These are phyloP conservation scores for Drosophila dives DNA, from an alignment of 2,888 invertebrate genomes.

Conservation along the genomic window DNA sequence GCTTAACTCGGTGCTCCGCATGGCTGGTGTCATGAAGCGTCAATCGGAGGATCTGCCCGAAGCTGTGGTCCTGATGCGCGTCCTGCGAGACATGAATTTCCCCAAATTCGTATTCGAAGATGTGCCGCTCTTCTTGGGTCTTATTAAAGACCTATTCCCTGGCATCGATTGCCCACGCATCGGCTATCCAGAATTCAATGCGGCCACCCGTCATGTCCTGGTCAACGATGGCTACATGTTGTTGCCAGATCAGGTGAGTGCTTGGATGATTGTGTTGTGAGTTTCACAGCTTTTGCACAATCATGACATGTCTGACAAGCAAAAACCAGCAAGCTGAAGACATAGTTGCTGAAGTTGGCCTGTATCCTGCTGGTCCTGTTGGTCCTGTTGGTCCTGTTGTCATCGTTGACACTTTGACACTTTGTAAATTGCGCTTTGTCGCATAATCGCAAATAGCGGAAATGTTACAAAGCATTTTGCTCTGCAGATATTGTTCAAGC, in stretches of 20 bases:
- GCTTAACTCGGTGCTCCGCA: slow-evolving; percentile 94
- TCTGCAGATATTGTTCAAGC: slow-evolving; percentile 4
- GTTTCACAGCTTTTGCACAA: slow-evolving; percentile 25
- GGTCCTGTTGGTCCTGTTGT: slow-evolving; percentile 47
- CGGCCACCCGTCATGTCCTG: slow-evolving; percentile 90
- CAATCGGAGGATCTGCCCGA: slow-evolving; percentile 92
- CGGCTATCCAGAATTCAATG: slow-evolving; percentile 94
- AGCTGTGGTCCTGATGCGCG: slow-evolving; percentile 95
- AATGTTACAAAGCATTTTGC: slow-evolving; percentile 74
- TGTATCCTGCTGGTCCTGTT: slow-evolving; percentile 43
- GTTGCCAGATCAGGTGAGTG: slow-evolving; percentile 88
- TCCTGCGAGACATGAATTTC: slow-evolving; percentile 95
- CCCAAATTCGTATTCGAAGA: slow-evolving; percentile 97
- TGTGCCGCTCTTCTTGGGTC: slow-evolving; percentile 94
- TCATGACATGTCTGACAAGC: slow-evolving; percentile 59
- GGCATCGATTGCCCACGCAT: slow-evolving; percentile 95
- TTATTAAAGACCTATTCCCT: slow-evolving; percentile 94
- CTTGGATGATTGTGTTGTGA: slow-evolving; percentile 3
- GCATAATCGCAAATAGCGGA: slow-evolving; percentile 74
- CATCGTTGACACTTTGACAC: slow-evolving; percentile 81
- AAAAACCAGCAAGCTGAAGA: slow-evolving; percentile 29
- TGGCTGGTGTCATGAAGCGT: slow-evolving; percentile 95
- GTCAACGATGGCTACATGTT: slow-evolving; percentile 89
- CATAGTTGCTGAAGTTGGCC: slow-evolving; percentile 33
- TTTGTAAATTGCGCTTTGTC: slow-evolving; percentile 78